phyloP scores from a whole-genome alignment of 1,140 invertebrate genomes.

The Magallana angulata region DNA sequence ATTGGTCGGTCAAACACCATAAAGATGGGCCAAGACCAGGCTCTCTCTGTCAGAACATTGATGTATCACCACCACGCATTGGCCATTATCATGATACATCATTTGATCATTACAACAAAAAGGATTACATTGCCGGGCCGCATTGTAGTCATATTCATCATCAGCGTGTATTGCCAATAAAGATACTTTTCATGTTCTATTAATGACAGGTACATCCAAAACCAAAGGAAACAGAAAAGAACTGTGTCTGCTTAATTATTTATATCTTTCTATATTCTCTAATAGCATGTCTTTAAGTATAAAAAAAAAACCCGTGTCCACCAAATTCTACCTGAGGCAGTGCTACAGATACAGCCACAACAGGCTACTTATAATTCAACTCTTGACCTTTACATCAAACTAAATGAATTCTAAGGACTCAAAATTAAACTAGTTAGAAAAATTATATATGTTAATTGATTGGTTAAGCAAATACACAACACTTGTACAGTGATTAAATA shows the following conservation, averaged over 20 bases:
- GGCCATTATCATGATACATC: constrained; percentile 35
- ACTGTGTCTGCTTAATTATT: constrained; percentile 10
- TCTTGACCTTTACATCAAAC: not conserved
- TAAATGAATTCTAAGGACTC: not conserved
- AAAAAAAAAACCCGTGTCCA: not conserved
- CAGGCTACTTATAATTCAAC: no score
- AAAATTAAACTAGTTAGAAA: not conserved
- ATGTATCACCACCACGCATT: not conserved
- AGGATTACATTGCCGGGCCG: not conserved
- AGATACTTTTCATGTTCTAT: constrained; percentile 33
- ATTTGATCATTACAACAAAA: constrained; percentile 35
- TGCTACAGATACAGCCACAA: no score
- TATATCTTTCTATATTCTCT: not conserved
- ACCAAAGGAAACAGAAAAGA: constrained; percentile 9
- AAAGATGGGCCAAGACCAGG: not conserved
- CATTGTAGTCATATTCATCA: constrained; percentile 24
- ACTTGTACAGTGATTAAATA: constrained; percentile 8
- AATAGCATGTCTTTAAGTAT: not conserved
- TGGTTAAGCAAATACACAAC: constrained; percentile 9
- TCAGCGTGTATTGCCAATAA: constrained; percentile 18
- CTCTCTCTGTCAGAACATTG: not conserved
- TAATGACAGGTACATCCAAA: constrained; percentile 10
- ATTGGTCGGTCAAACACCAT: constrained; percentile 5
- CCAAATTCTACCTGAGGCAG: no score
- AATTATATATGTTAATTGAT: constrained; percentile 35